Percentiles rank a stretch among this genome's conserved stretches.
phyloP scores from a whole-genome alignment of 2,888 invertebrate genomes.

The Catocala nupta region DNA sequence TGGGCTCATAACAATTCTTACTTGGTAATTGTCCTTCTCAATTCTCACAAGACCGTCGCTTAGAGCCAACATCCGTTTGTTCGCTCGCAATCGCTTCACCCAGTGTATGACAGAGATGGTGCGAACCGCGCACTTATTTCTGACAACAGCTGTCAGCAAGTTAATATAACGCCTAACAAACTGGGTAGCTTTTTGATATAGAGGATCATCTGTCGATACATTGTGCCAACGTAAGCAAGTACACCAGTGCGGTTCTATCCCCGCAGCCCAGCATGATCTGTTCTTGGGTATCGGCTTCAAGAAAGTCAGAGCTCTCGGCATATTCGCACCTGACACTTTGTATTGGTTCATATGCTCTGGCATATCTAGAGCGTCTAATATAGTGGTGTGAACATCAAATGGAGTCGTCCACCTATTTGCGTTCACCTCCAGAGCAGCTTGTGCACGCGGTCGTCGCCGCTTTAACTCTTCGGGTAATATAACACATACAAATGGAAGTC shows the following conservation, averaged over 20 bases:
- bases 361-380: slow-evolving; percentile 89
- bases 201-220: background rate
- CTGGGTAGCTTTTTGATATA: background rate
- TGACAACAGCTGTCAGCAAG: background rate
- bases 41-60: background rate
- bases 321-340: slow-evolving; percentile 77
- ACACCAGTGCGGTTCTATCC: background rate
- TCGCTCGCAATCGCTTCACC: background rate
- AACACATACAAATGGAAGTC: slow-evolving; percentile 83
- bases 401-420: slow-evolving; percentile 92
- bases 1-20: background rate
- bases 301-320: slow-evolving; percentile 69
- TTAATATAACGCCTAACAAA: background rate
- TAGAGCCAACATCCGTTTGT: background rate
- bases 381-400: slow-evolving; percentile 91
- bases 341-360: slow-evolving; percentile 63
- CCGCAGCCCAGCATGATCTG: slow-evolving; percentile 70
- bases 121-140: background rate
- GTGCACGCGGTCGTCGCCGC: slow-evolving; percentile 87
- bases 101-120: background rate
- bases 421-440: slow-evolving; percentile 89
- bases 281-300: slow-evolving; percentile 87
- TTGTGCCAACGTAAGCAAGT: background rate
- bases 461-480: slow-evolving; percentile 91
- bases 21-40: background rate